Evolutionary conservation across 2,113 vertebrate genomes (phyloP).

Genomic region (Equus przewalskii): DNA sequence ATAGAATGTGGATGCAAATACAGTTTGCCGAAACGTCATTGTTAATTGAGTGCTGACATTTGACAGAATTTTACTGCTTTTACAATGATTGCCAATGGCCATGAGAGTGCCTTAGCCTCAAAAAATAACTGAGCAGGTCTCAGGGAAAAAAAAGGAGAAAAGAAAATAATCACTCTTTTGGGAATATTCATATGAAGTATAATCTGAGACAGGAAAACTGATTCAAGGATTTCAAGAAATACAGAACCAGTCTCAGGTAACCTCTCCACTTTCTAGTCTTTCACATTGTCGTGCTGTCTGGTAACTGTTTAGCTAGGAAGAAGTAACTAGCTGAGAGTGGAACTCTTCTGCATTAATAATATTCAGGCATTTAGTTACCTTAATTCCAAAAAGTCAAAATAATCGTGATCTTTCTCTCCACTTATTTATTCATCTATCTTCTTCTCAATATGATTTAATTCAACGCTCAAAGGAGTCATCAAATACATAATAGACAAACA

Average conservation of each 20-base stretch:
- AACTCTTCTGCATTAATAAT: not conserved
- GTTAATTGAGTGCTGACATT: constrained; percentile 13
- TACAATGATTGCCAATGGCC: not conserved
- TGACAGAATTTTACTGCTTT: constrained; percentile 37
- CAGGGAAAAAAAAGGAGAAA: not conserved
- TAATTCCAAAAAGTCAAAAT: not conserved
- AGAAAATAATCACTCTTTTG: not conserved
- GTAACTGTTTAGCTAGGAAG: not conserved
- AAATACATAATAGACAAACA: not conserved
- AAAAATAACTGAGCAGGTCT: not conserved
- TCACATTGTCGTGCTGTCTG: not conserved
- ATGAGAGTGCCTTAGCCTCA: not conserved
- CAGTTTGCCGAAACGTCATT: constrained; percentile 22
- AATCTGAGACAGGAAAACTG: not conserved
- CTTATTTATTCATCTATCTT: not conserved
- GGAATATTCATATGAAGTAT: not conserved
- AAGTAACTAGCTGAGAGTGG: not conserved
- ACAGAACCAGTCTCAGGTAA: not conserved
- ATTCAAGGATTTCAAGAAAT: not conserved
- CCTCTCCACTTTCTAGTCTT: not conserved
- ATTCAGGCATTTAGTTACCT: not conserved
- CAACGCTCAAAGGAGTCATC: not conserved
- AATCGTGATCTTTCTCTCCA: not conserved
- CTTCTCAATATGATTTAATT: not conserved
- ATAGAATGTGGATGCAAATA: not conserved